A percentile compares a stretch with the other conserved stretches of the same genome.
phyloP scores from a whole-genome alignment of 2,888 invertebrate species.

The Smittia sp. region DNA sequence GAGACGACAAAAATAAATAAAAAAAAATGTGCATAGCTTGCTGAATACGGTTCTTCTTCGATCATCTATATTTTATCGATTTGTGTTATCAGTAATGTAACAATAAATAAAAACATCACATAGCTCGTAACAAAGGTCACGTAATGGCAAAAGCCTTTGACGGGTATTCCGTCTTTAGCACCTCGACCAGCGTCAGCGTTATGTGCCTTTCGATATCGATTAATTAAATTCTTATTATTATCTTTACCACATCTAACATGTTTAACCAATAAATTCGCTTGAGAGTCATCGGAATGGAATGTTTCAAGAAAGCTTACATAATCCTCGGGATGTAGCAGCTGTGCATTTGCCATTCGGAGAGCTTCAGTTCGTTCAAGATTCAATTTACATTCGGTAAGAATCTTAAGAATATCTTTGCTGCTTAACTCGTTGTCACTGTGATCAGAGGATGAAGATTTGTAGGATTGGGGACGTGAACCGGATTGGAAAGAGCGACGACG shows the following conservation, averaged over 20 bases:
- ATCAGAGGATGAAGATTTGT: conserved; percentile 52
- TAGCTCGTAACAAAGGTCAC: conserved; percentile 30
- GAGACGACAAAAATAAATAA: not conserved
- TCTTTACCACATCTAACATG: conserved; percentile 33
- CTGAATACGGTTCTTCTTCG: not conserved
- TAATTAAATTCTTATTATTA: conserved; percentile 7
- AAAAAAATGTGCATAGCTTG: conserved; percentile 1
- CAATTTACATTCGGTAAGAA: conserved; percentile 50
- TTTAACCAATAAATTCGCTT: conserved; percentile 27
- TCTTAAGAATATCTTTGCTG: conserved; percentile 50
- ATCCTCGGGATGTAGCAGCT: conserved; percentile 53
- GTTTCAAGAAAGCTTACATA: conserved; percentile 49
- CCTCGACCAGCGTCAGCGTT: not conserved
- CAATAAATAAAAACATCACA: conserved; percentile 40
- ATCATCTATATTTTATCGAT: conserved; percentile 35
- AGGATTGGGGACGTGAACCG: conserved; percentile 50
- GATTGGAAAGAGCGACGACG: conserved; percentile 50
- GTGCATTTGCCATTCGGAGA: conserved; percentile 46
- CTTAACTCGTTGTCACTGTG: conserved; percentile 51
- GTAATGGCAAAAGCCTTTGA: conserved; percentile 33
- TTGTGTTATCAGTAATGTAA: conserved; percentile 38
- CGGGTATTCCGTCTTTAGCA: not conserved
- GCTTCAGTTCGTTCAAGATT: conserved; percentile 52
- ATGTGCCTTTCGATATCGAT: not conserved
- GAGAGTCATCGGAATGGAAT: conserved; percentile 29